A percentile compares a stretch with the other conserved stretches of the same genome.
Conservation (phyloP, 2,113 vertebrate genomes). For the Myxocyprinus asiaticus region DNA sequence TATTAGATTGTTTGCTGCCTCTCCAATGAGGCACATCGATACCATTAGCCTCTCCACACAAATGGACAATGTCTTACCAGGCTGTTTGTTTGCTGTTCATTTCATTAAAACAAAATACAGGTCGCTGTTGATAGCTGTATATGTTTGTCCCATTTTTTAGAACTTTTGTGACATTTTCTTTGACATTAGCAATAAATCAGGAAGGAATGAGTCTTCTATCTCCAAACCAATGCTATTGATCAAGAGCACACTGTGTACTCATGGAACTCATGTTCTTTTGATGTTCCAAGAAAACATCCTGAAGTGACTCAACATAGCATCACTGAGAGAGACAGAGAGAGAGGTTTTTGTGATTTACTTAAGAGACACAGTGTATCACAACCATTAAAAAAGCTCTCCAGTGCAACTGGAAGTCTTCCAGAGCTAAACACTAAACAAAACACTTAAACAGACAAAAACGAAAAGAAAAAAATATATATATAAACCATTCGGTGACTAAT, state of each 20-base stretch:
- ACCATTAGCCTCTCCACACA: constrained; percentile 37
- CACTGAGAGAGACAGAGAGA: no score
- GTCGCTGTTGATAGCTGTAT: constrained; percentile 54
- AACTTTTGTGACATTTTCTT: constrained; percentile 55
- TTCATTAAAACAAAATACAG: constrained; percentile 66
- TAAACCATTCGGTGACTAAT: not conserved
- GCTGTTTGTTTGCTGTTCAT: constrained; percentile 58
- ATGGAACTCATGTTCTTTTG: not conserved
- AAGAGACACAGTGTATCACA: not conserved
- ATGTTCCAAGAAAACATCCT: constrained; percentile 36
- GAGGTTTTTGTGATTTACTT: no score
- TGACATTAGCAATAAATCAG: constrained; percentile 64
- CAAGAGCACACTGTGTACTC: not conserved
- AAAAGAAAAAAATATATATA: not conserved
- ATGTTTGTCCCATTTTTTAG: constrained; percentile 54
- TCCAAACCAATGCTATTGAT: constrained; percentile 31
- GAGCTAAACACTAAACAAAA: not conserved
- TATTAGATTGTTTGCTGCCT: constrained; percentile 58
- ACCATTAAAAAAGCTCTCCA: not conserved
- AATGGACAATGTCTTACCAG: constrained; percentile 49
- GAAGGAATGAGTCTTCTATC: not conserved
- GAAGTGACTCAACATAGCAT: constrained; percentile 5
- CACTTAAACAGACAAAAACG: not conserved
- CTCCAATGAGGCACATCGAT: constrained; percentile 63
- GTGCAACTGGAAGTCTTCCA: not conserved